Evolutionary conservation across 30 jellyfish, hydroid and myxozoan species (phyloP).

Genomic region (Sanderia malayensis): DNA sequence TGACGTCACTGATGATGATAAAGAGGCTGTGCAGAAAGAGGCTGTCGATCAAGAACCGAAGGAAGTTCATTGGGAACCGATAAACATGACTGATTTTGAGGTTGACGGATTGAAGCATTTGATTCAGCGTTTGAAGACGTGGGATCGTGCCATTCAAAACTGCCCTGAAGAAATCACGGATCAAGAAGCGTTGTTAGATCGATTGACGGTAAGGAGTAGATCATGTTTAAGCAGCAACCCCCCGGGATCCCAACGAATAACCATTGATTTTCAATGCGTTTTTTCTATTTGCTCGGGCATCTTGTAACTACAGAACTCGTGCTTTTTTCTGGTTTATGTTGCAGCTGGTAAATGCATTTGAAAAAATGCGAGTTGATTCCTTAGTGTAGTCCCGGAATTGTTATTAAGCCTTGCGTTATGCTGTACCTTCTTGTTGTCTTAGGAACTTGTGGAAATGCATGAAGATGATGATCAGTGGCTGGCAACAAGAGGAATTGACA

Average conservation of each 20-base stretch:
- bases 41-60: too few relatives aligned
- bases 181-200: constrained; percentile 68
- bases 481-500: constrained; percentile 79
- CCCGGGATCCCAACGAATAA: too few relatives aligned
- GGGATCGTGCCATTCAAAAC: constrained; percentile 71
- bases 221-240: too few relatives aligned
- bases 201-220: constrained; percentile 89
- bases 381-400: too few relatives aligned
- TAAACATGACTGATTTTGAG: constrained; percentile 67
- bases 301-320: too few relatives aligned
- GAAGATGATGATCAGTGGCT: constrained; percentile 86
- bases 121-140: constrained; percentile 73
- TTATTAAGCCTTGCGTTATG: too few relatives aligned
- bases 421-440: background rate
- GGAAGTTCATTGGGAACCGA: constrained; percentile 66
- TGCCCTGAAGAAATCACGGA: constrained; percentile 71
- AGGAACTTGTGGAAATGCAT: constrained; percentile 83
- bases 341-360: too few relatives aligned
- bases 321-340: too few relatives aligned
- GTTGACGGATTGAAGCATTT: constrained; percentile 62
- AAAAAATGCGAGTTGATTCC: too few relatives aligned
- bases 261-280: too few relatives aligned
- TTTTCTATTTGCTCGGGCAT: too few relatives aligned
- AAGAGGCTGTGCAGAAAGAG: too few relatives aligned
- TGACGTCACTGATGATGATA: constrained; percentile 52